Conservation (phyloP, 2,888 invertebrate species). For the Leptinotarsa tumamoca region DNA sequence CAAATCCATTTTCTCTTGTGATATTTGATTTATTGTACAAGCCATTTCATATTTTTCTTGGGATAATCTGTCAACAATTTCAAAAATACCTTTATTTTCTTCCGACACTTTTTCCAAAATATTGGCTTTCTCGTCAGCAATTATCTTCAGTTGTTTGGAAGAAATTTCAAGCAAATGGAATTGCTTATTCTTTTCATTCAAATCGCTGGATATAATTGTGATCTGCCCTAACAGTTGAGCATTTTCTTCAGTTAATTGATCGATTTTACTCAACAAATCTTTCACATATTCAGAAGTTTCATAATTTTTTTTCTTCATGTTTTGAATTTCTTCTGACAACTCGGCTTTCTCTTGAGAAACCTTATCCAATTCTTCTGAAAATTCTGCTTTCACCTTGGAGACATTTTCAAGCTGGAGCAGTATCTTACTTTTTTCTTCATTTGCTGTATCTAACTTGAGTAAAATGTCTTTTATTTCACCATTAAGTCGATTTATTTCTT, state of each 20-base stretch:
- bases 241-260: conserved; percentile 33
- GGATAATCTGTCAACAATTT: conserved; percentile 44
- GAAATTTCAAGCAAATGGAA: conserved; percentile 31
- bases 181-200: conserved; percentile 37
- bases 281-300: conserved; percentile 34
- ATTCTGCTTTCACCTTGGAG: conserved; percentile 39
- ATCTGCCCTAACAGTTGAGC: conserved; percentile 27
- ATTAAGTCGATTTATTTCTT: conserved; percentile 1
- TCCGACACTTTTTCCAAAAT: conserved; percentile 36
- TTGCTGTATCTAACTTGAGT: conserved; percentile 19
- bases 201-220: conserved; percentile 29
- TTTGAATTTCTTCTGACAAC: conserved; percentile 31
- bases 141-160: conserved; percentile 29
- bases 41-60: conserved; percentile 43
- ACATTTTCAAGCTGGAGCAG: conserved; percentile 40
- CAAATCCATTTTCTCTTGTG: conserved; percentile 34
- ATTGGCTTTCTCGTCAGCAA: conserved; percentile 38
- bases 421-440: conserved; percentile 38
- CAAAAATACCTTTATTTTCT: conserved; percentile 44
- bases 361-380: conserved; percentile 43
- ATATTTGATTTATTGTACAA: conserved; percentile 31
- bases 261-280: conserved; percentile 33
- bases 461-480: conserved; percentile 10
- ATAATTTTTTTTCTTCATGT: conserved; percentile 36
- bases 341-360: conserved; percentile 41